These are phyloP conservation scores for Neoitamus cyanurus DNA, from an alignment of 2,888 invertebrate genomes.

Conservation along the genomic window DNA sequence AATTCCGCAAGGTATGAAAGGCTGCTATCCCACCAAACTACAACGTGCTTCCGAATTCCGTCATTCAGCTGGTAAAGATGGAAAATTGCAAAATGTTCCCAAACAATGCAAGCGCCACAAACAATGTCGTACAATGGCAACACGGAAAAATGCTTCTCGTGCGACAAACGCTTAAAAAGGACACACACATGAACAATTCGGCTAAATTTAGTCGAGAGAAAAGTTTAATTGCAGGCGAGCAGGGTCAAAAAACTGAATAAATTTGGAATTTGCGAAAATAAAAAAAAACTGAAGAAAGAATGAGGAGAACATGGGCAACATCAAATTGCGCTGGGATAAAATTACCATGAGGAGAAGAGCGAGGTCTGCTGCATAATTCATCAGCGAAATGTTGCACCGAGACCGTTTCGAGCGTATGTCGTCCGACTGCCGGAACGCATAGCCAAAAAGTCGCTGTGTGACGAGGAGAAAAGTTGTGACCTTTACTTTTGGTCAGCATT, in stretches of 20 bases:
- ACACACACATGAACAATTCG: neutral
- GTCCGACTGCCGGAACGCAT: neutral
- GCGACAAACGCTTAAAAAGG: neutral
- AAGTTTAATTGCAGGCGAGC: constrained; percentile 5
- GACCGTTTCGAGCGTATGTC: neutral
- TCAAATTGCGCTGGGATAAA: neutral
- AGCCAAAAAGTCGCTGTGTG: neutral
- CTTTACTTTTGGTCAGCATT: neutral
- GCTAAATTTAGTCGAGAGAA: constrained; percentile 26
- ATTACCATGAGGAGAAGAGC: neutral
- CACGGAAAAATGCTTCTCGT: neutral
- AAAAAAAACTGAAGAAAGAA: neutral
- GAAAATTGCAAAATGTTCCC: neutral
- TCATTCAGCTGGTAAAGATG: too few species aligned
- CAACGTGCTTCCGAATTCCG: too few species aligned
- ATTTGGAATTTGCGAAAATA: constrained; percentile 27
- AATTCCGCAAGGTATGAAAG: too few species aligned
- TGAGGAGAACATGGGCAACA: neutral
- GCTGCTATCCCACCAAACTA: too few species aligned
- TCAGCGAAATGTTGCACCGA: neutral
- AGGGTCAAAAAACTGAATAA: constrained; percentile 33
- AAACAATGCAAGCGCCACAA: neutral
- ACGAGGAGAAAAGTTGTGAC: neutral
- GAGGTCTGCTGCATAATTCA: neutral
- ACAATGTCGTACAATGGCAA: neutral